Conservation (phyloP, 1,140 invertebrate genomes). For the Zaprionus lachaisei region DNA sequence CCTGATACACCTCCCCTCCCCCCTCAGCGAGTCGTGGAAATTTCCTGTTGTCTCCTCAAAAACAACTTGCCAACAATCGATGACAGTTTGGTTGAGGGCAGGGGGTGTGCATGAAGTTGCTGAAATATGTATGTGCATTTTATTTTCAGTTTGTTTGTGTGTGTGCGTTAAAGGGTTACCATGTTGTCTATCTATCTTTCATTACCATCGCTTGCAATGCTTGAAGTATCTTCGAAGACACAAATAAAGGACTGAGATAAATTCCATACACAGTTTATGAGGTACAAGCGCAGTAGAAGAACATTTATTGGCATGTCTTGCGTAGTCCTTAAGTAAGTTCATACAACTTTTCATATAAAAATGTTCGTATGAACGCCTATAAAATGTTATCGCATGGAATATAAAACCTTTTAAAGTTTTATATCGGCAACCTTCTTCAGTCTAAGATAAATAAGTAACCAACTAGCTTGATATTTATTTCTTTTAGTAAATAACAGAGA, state of each 20-base stretch:
- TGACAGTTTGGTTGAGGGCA: constrained; percentile 8
- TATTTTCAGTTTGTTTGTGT: neutral
- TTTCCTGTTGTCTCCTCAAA: constrained; percentile 48
- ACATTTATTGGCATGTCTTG: too few species aligned
- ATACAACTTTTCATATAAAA: too few species aligned
- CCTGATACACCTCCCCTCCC: neutral
- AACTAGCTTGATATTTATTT: neutral
- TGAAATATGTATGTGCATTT: constrained; percentile 14
- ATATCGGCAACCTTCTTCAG: neutral
- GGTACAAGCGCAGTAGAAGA: too few species aligned
- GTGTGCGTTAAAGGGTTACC: neutral
- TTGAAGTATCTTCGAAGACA: too few species aligned
- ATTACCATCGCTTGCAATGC: neutral
- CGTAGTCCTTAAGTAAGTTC: too few species aligned
- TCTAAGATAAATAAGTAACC: neutral
- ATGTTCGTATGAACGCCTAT: too few species aligned
- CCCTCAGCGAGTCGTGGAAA: constrained; percentile 27
- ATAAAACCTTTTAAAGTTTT: neutral
- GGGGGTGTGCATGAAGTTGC: neutral
- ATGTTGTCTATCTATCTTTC: neutral
- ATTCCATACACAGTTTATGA: too few species aligned
- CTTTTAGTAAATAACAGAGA: neutral
- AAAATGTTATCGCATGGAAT: neutral
- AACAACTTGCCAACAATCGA: constrained; percentile 49
- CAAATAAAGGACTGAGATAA: too few species aligned